A percentile compares a stretch with the other conserved stretches of the same genome.
These are phyloP conservation scores for Morus bassanus DNA, from an alignment of 2,797 vertebrate species.

Conservation along the genomic window DNA sequence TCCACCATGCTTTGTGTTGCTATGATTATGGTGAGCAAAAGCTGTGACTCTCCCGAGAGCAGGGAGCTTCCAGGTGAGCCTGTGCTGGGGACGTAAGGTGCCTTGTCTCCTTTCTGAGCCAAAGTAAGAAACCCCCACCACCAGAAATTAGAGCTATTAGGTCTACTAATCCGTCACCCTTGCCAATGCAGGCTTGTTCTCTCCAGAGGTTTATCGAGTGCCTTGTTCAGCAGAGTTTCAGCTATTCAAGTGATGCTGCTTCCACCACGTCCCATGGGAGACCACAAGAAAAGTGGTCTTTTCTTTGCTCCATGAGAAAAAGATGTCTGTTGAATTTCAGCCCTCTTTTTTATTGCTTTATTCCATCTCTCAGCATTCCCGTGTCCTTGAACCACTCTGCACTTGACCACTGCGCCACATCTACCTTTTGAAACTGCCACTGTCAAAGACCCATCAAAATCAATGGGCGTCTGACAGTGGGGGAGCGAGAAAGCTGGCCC, in stretches of 20 bases:
- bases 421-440: rapidly evolving
- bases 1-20: background rate
- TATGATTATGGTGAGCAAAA: rapidly evolving
- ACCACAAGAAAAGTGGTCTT: background rate
- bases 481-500: background rate
- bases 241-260: background rate
- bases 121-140: background rate
- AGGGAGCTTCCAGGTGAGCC: background rate
- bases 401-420: rapidly evolving
- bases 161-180: rapidly evolving
- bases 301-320: rapidly evolving
- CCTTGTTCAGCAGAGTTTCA: background rate
- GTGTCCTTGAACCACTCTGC: rapidly evolving
- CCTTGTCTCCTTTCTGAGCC: background rate
- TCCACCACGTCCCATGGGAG: rapidly evolving
- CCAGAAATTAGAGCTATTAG: rapidly evolving
- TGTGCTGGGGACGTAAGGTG: rapidly evolving
- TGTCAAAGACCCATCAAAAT: too few species aligned
- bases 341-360: background rate
- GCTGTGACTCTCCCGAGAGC: background rate
- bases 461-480: rapidly evolving
- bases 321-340: background rate
- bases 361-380: rapidly evolving
- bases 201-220: background rate
- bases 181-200: rapidly evolving